Evolutionary conservation across 2,888 invertebrate genomes (phyloP).

Genomic region (Euclidia mi): DNA sequence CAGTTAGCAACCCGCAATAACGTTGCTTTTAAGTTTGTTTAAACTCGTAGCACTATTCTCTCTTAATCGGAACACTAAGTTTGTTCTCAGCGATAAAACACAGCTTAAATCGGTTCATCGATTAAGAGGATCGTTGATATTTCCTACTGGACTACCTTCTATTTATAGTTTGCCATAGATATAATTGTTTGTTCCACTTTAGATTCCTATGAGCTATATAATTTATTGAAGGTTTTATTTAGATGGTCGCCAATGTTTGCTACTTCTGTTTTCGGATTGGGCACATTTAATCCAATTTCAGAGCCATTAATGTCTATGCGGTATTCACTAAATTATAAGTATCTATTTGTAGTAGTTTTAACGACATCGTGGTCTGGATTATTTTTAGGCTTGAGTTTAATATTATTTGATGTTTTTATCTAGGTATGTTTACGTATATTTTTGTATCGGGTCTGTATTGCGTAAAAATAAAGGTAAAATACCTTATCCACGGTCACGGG

Average conservation of each 20-base stretch:
- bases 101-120: conserved; percentile 44
- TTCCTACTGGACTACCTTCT: conserved; percentile 24
- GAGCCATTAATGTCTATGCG: conserved; percentile 61
- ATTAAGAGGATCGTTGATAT: conserved; percentile 44
- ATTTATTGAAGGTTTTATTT: conserved; percentile 9
- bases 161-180: conserved; percentile 35
- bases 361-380: conserved; percentile 46
- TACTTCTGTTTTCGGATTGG: conserved; percentile 37
- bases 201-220: conserved; percentile 13
- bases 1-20: conserved; percentile 36
- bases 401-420: conserved; percentile 16
- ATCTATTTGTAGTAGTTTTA: conserved; percentile 45
- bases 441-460: too few species aligned
- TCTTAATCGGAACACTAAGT: conserved; percentile 48
- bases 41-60: conserved; percentile 47
- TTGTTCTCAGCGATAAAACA: conserved; percentile 48
- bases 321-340: conserved; percentile 54
- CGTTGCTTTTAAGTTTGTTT: conserved; percentile 44
- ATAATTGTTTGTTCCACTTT: neutral
- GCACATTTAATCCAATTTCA: conserved; percentile 47
- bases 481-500: too few species aligned
- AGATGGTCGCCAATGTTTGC: conserved; percentile 17
- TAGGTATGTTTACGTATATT: too few species aligned
- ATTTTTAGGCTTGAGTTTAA: conserved; percentile 32
- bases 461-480: too few species aligned